Base-by-base conservation (phyloP, 2,113 vertebrate species). In the Hypomesus transpacificus region DNA sequence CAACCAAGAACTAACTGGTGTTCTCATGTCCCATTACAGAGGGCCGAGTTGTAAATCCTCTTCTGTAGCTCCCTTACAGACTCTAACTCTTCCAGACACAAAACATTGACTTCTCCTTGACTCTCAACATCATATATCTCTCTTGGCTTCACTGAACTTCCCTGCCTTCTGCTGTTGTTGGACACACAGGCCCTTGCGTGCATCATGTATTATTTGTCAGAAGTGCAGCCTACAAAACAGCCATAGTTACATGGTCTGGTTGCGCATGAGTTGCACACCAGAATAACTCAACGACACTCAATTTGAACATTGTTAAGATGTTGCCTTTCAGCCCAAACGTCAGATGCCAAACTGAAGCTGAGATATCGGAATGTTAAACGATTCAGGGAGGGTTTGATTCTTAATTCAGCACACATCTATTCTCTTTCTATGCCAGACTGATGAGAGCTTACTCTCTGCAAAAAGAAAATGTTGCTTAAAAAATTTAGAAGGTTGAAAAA, bases 341-440 rank as follows among this genome's bases (percentile, higher is more conserved):
- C 73, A 74, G 50, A 66, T 86, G 78, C 80, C 84, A 85, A 81
- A 87, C 86, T 87, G 18, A 82, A 88, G 83, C 83, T 82, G 62
- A 88, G 86, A 77, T 84, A 75, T 69, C 74, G 75, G 68, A 82
- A 85, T 79, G 66, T 79, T 76, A 68, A 76, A 78, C 75, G 73
- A 70, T 77, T 54, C 58, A 65, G 66, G 78, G 78, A 66, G 76
- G 56, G 80, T 89, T 87, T 88, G 88, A 89, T 90, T 90, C 79
- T 88, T 90, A 88, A 89, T 89, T 90, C 85, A 88, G 80, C 77
- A 67, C 80, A 72, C 26, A 80, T 69, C 78, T 81, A 67, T 84
- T 82, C 75, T 74, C 64, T 74, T 74, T 81, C 86, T 87, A 84
- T 56, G 72, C 83, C 76, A 59, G 3, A 39, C 73, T 86, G 86